A percentile compares a stretch with the other conserved stretches of the same genome.
Conservation (phyloP, 2,113 vertebrate genomes). For the Zosterops lateralis region DNA sequence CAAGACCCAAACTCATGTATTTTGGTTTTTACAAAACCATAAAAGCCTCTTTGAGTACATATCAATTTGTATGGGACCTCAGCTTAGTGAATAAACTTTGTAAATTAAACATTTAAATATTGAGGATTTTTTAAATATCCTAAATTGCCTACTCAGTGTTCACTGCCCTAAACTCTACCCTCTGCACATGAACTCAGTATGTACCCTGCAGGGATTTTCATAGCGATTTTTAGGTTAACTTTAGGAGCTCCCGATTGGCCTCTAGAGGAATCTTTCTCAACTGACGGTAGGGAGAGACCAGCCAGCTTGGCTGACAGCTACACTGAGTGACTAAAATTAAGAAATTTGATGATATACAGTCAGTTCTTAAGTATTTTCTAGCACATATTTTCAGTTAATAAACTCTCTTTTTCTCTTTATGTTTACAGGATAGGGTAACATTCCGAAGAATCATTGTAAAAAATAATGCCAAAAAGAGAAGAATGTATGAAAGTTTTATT, state of each 20-base stretch:
- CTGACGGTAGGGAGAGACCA: not conserved
- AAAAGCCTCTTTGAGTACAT: not conserved
- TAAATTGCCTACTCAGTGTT: not conserved
- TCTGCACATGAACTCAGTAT: rapidly evolving
- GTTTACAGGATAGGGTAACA: slow-evolving; percentile 81
- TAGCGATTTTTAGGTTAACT: not conserved
- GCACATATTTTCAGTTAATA: not conserved
- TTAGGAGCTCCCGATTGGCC: slow-evolving; percentile 1
- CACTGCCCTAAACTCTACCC: not conserved
- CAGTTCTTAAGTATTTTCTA: not conserved
- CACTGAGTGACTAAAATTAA: not conserved
- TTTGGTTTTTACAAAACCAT: not conserved
- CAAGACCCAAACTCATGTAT: not conserved
- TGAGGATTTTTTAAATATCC: not conserved
- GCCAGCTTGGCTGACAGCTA: not conserved
- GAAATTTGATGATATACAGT: not conserved
- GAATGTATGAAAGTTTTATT: slow-evolving; percentile 96
- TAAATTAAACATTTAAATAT: not conserved
- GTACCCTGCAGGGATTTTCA: not conserved
- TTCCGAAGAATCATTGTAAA: slow-evolving; percentile 98
- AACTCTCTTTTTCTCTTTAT: slow-evolving; percentile 23
- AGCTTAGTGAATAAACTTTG: not conserved
- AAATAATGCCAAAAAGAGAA: slow-evolving; percentile 98
- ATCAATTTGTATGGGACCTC: not conserved
- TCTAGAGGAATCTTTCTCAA: not conserved